Base-by-base conservation (phyloP, 1,140 invertebrate genomes). In the Caenorhabditis latens region DNA sequence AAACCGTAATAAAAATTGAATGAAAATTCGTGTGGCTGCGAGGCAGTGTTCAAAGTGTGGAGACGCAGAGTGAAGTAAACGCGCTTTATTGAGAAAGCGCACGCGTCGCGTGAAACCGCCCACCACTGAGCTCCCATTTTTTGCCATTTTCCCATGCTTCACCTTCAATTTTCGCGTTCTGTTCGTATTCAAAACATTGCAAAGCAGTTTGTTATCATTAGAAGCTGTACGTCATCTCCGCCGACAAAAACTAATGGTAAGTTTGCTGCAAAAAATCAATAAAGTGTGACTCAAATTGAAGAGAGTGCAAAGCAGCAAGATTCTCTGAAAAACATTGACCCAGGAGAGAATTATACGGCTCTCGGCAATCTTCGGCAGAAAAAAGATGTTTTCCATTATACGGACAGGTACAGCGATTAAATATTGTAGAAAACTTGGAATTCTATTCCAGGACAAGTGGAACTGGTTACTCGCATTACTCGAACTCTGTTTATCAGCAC, bases 401-500 rank as follows among this genome's bases (percentile, higher is more conserved):
- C 89, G 19, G 87, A 90, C 32, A 88, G 90, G 58, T 67, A 42
- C 16, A 2, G 32, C 11, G 9, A 83, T 9, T 5, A 7, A 46
- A 21, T 79, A 46, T 50, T 14, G n/a, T 24, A 2, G 13, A 16
- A 0, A n/a, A 9, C 11, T 14, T 42, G 6, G 48, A 0, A 40
- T 7, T 50, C 1, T 8, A 24, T 87, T 87, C 65, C 61, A 87
- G 86, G 46, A n/a, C 55, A 71, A 65, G 84, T 16, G 90, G 90
- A n/a, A 89, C 61, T 50, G 90, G 90, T 46, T 91, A 91, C 83
- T 88, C 89, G 9, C 85, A 91, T 53, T 91, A 88, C 40, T 89
- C 89, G 4, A 86, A 43, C 58, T 61, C 83, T 5, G 55, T 90
- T 21, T 88, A 86, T 75, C 57, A 61, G 53, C 65, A 90, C 42